Evolutionary conservation across 2,888 invertebrate species (phyloP).

Genomic region (Drosophila anomelani): DNA sequence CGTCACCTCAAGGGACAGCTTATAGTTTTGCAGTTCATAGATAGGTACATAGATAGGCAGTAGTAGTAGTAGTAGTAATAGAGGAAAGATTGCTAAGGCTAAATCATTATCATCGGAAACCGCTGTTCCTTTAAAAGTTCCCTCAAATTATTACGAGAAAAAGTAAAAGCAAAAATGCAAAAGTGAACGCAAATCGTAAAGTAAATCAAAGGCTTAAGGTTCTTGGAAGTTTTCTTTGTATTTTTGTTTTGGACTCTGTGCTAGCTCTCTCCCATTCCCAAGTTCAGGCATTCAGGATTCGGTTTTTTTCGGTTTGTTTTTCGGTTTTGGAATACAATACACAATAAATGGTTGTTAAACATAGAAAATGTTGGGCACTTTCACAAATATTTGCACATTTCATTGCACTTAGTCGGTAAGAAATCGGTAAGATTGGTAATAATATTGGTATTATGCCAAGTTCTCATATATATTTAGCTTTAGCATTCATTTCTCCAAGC

Average conservation of each 20-base stretch:
- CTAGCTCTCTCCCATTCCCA: conserved; percentile 85
- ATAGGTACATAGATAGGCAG: conserved; percentile 48
- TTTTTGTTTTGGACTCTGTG: conserved; percentile 78
- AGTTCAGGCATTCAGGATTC: conserved; percentile 82
- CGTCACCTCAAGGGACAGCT: conserved; percentile 31
- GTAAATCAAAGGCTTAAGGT: conserved; percentile 34
- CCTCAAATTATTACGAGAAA: conserved; percentile 18
- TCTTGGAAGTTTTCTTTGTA: conserved; percentile 25
- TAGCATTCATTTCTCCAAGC: conserved; percentile 76
- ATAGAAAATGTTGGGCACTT: conserved; percentile 35
- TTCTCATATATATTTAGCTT: conserved; percentile 64
- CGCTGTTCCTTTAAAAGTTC: conserved; percentile 50
- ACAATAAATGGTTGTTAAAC: conserved; percentile 58
- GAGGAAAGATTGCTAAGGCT: conserved; percentile 77
- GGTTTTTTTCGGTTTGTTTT: conserved; percentile 54
- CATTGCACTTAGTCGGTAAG: conserved; percentile 50
- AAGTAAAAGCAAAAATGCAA: conserved; percentile 33
- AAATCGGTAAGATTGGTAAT: conserved; percentile 54
- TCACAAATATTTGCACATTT: conserved; percentile 45
- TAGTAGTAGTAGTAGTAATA: conserved; percentile 45
- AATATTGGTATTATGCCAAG: conserved; percentile 42
- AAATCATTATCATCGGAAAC: conserved; percentile 73
- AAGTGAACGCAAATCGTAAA: conserved; percentile 39
- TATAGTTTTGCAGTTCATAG: conserved; percentile 14
- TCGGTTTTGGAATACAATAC: conserved; percentile 70